Evolutionary conservation across 2,113 vertebrate genomes (phyloP).

Genomic region (Morone chrysops): DNA sequence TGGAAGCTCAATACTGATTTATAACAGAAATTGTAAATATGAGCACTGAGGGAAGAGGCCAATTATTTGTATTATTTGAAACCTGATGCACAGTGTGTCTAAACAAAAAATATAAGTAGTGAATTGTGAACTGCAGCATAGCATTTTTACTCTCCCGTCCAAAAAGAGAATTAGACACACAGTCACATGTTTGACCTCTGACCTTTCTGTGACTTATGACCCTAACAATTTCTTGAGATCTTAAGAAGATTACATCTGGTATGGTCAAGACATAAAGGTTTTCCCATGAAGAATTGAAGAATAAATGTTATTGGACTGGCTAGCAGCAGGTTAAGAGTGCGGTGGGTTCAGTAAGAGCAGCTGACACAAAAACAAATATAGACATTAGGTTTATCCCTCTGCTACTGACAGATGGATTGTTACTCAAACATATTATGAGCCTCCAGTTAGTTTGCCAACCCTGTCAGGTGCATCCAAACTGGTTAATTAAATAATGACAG

Average conservation of each 20-base stretch:
- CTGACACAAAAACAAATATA: no score
- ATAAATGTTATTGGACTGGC: background rate
- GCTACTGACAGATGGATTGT: background rate
- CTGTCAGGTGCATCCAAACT: background rate
- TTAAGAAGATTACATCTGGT: background rate
- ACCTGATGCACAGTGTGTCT: background rate
- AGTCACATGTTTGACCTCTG: background rate
- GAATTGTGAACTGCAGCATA: background rate
- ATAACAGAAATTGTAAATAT: background rate
- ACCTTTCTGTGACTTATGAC: slow-evolving; percentile 5
- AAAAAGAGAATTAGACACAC: background rate
- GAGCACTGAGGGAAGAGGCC: background rate
- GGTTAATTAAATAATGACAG: background rate
- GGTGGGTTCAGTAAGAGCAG: no score
- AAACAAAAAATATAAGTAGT: background rate
- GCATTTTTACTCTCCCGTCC: background rate
- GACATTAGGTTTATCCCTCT: no score
- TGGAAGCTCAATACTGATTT: background rate
- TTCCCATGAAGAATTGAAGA: background rate
- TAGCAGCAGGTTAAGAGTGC: background rate
- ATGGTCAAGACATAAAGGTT: background rate
- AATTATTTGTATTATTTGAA: background rate
- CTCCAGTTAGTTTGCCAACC: background rate
- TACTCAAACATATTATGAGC: no score
- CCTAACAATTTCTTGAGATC: background rate